A percentile compares a stretch with the other conserved stretches of the same genome.
phyloP scores from a whole-genome alignment of 1,140 invertebrate genomes.

The Telenomus remus region DNA sequence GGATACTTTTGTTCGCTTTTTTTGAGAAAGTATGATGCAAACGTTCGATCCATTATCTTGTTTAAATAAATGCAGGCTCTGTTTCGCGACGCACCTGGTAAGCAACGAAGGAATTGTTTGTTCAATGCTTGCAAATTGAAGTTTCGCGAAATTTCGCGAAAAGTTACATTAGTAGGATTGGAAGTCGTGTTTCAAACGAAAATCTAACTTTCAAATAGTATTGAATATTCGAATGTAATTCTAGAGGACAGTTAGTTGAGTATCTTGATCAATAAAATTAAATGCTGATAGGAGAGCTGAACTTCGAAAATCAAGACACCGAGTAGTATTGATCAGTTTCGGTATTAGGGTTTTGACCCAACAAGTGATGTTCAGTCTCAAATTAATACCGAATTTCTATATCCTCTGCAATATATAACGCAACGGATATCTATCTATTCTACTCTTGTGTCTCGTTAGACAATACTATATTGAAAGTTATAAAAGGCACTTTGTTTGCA shows the following conservation, averaged over 20 bases:
- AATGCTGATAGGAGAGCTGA: conserved; percentile 10
- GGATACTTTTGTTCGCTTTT: conserved; percentile 21
- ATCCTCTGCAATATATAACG: not conserved
- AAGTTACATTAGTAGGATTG: too few relatives aligned
- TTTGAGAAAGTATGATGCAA: conserved; percentile 19
- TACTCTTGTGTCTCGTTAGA: too few relatives aligned
- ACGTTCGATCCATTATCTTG: conserved; percentile 14
- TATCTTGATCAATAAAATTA: conserved; percentile 23
- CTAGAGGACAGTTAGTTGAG: not conserved
- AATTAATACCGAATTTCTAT: not conserved
- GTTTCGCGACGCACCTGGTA: too few relatives aligned
- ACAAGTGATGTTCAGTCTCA: conserved; percentile 2
- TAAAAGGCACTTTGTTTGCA: too few relatives aligned
- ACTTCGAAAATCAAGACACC: conserved; percentile 1
- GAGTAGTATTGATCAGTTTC: conserved; percentile 10
- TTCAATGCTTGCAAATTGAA: too few relatives aligned
- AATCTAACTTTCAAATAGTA: too few relatives aligned
- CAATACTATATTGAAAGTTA: too few relatives aligned
- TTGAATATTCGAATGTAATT: not conserved
- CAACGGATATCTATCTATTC: too few relatives aligned
- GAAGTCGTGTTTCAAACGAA: too few relatives aligned
- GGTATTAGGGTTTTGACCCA: conserved; percentile 2
- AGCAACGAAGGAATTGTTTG: too few relatives aligned
- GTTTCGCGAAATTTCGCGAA: too few relatives aligned
- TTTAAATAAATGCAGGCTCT: conserved; percentile 26